Percentiles rank a stretch among this genome's conserved stretches.
phyloP scores from a whole-genome alignment of 1,140 invertebrate genomes.

The Oryzaephilus surinamensis region DNA sequence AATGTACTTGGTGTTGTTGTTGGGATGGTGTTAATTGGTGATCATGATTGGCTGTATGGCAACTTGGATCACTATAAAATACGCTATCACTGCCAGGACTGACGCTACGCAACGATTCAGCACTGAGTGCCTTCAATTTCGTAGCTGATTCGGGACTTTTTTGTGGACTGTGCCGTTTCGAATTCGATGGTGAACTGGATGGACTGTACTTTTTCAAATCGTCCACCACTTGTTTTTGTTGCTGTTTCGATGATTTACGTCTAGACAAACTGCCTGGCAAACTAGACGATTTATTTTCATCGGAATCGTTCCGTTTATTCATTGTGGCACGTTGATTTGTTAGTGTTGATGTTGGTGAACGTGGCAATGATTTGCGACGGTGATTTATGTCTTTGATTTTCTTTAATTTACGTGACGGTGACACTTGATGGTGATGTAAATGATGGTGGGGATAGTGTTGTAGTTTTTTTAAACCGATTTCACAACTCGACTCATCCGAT shows the following conservation, averaged over 20 bases:
- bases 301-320: slow-evolving; percentile 16
- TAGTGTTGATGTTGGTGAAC: slow-evolving; percentile 29
- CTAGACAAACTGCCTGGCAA: slow-evolving; percentile 53
- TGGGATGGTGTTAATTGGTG: too few species aligned
- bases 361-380: slow-evolving; percentile 48
- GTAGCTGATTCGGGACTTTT: slow-evolving; percentile 19
- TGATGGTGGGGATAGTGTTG: slow-evolving; percentile 33
- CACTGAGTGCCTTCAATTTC: slow-evolving; percentile 66
- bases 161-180: slow-evolving; percentile 20
- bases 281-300: slow-evolving; percentile 28
- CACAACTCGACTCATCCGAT: slow-evolving; percentile 58
- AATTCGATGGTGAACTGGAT: slow-evolving; percentile 13
- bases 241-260: slow-evolving; percentile 51
- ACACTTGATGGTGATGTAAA: slow-evolving; percentile 28
- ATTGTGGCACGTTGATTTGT: slow-evolving; percentile 10
- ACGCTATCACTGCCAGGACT: slow-evolving; percentile 81
- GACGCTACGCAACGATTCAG: slow-evolving; percentile 70
- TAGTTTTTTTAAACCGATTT: slow-evolving; percentile 39
- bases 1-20: slow-evolving; percentile 55
- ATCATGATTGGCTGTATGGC: slow-evolving; percentile 42
- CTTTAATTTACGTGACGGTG: slow-evolving; percentile 47
- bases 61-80: slow-evolving; percentile 67
- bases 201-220: too few species aligned
- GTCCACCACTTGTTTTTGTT: too few species aligned
- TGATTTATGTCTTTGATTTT: slow-evolving; percentile 53